Conservation (phyloP, 2,797 vertebrate genomes). For the Sparidentex hasta region DNA sequence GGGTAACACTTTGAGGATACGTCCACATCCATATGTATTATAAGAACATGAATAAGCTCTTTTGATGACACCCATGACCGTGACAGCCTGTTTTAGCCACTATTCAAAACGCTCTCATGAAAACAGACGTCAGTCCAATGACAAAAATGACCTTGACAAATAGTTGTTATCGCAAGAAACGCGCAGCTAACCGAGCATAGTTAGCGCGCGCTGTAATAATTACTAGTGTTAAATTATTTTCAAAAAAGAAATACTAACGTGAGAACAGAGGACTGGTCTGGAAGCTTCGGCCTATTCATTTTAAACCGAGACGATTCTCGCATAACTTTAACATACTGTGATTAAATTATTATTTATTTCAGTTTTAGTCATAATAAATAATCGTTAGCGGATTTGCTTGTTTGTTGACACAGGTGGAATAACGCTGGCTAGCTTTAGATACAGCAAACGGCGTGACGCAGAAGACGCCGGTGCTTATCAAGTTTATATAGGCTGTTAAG, state of each 20-base stretch:
- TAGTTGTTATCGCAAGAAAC: background rate
- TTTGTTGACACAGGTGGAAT: background rate
- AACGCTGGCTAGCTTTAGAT: background rate
- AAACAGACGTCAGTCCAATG: background rate
- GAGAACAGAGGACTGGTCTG: background rate
- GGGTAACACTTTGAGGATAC: too few species aligned
- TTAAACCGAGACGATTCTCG: fast-evolving
- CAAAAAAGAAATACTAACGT: background rate
- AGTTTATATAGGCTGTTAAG: background rate
- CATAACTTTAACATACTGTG: background rate
- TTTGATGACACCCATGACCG: background rate
- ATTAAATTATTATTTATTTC: background rate
- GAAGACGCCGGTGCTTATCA: background rate
- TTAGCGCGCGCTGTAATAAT: background rate
- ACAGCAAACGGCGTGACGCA: constrained; percentile 36
- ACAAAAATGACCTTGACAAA: background rate
- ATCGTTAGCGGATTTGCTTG: background rate
- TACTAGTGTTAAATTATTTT: background rate
- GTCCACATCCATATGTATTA: background rate
- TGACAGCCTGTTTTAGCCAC: background rate
- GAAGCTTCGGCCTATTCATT: background rate
- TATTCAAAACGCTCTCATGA: background rate
- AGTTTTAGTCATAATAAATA: background rate
- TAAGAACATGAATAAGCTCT: background rate
- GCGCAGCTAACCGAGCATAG: background rate